Percentiles rank a stretch among this genome's conserved stretches.
These are phyloP conservation scores for Alosa alosa DNA, from an alignment of 2,113 vertebrate species.

Conservation along the genomic window DNA sequence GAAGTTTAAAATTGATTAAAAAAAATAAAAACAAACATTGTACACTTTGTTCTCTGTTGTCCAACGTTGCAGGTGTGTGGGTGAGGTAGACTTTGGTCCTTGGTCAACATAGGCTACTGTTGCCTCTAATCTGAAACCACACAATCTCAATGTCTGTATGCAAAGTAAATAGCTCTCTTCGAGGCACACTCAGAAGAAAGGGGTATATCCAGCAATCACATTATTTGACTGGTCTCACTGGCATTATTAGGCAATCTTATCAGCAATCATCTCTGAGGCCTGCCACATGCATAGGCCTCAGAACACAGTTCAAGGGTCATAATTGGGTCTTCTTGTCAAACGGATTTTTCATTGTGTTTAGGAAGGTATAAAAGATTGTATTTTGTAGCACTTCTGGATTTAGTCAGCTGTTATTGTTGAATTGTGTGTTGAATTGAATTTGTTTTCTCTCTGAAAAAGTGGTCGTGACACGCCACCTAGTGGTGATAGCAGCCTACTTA, in stretches of 20 bases:
- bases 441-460: constrained; percentile 50
- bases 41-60: background rate
- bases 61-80: background rate
- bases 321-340: background rate
- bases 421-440: constrained; percentile 5
- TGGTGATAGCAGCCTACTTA: constrained; percentile 65
- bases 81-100: background rate
- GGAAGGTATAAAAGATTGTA: background rate
- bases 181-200: background rate
- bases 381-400: background rate
- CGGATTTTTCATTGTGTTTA: background rate
- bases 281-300: background rate
- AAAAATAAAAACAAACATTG: background rate
- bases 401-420: too few species aligned
- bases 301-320: background rate
- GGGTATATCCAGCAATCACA: background rate
- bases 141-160: background rate
- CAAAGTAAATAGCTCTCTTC: background rate
- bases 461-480: constrained; percentile 53
- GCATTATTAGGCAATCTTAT: background rate
- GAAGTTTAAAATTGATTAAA: background rate
- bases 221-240: background rate
- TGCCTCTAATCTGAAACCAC: background rate
- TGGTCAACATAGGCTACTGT: background rate
- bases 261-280: background rate